Conservation (phyloP, 2,888 invertebrate genomes). For the Caenorhabditis zanzibari region DNA sequence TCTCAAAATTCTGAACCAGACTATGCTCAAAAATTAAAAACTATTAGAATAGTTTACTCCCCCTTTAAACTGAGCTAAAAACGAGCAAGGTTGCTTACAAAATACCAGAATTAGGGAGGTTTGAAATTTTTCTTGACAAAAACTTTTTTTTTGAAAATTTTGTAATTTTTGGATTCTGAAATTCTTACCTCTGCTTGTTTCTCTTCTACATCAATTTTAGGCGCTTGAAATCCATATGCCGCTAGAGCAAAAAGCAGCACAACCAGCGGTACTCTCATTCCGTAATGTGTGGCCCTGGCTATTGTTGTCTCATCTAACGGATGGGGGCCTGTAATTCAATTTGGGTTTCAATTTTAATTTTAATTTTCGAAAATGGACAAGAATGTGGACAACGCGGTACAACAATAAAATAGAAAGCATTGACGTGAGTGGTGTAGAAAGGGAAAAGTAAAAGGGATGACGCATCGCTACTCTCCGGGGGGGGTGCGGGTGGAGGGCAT, state of each 20-base stretch:
- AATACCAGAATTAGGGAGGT: no score
- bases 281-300: neutral
- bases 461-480: constrained; percentile 41
- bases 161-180: no score
- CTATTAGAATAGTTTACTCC: no score
- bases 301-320: constrained; percentile 18
- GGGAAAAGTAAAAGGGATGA: constrained; percentile 42
- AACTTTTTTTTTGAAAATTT: no score
- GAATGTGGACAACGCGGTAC: neutral
- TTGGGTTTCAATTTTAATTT: constrained; percentile 20
- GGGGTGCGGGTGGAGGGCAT: constrained; percentile 39
- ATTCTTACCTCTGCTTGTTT: constrained; percentile 14
- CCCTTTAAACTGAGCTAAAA: no score
- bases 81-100: no score
- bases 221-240: constrained; percentile 23
- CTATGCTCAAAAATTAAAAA: no score
- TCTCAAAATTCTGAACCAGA: no score
- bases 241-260: constrained; percentile 19
- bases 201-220: constrained; percentile 35
- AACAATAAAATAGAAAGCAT: constrained; percentile 45
- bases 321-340: constrained; percentile 45
- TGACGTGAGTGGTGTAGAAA: constrained; percentile 11
- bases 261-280: constrained; percentile 19
- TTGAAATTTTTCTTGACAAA: no score
- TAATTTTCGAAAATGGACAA: constrained; percentile 20